phyloP scores from a whole-genome alignment of 2,113 vertebrate species.

The Oreochromis tanganicae region DNA sequence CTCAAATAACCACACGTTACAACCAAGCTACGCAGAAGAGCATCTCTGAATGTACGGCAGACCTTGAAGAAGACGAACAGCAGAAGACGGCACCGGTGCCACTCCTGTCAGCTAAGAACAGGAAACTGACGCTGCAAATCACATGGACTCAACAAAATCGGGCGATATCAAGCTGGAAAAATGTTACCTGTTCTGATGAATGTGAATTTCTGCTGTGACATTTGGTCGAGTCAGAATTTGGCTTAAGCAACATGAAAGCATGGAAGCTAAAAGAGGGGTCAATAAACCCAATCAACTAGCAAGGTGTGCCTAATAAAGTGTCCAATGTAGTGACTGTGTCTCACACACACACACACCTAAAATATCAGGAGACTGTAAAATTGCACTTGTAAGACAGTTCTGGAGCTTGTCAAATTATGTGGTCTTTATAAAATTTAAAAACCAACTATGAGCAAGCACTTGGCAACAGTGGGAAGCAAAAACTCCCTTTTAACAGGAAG shows the following conservation, averaged over 20 bases:
- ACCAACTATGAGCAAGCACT: background rate
- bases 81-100: background rate
- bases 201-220: background rate
- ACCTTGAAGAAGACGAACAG: background rate
- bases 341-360: background rate
- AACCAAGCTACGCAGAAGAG: background rate
- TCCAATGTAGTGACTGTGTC: background rate
- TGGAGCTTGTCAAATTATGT: background rate
- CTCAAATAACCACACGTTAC: background rate
- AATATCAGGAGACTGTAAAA: background rate
- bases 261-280: background rate
- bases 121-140: background rate
- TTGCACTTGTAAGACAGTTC: background rate
- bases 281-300: background rate
- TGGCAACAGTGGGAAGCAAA: background rate
- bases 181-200: background rate
- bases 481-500: background rate
- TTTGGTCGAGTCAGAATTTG: background rate
- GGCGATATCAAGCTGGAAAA: background rate
- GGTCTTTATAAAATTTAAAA: background rate
- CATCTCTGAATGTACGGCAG: background rate
- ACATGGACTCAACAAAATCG: background rate
- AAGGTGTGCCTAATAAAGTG: background rate
- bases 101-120: background rate
- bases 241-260: background rate